Base-by-base conservation (phyloP, 2,797 vertebrate species). In the Carduelis carduelis region DNA sequence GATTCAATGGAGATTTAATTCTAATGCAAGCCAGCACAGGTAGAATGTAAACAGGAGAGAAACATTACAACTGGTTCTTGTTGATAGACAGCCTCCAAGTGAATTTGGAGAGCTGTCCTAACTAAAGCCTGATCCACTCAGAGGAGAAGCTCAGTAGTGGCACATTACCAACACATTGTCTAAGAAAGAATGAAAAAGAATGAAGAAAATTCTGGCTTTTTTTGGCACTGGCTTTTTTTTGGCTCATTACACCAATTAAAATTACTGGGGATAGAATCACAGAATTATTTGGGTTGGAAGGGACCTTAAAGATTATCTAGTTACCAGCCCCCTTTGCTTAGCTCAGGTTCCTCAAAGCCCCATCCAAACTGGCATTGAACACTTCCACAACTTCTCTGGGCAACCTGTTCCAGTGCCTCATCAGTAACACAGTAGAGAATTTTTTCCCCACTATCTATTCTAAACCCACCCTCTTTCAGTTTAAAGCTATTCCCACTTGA, bases 1-100 rank as follows among this genome's bases (percentile, higher is more conserved):
- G 63, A 93, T 89, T 97, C 91, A 92, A 18, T 46, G 44, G 80
- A 96, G 80, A 85, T 91, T 94, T 96, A 86, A 87, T 61, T 92
- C 59, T 91, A 87, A 70, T 64, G 43, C 97, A 97, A 93, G 95
- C 60, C 83, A 87, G 87, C 35, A 90, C 97, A 96, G 89, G 96
- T 97, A 96, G 76, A 83, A 90, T 43, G 80, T 87, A 95, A 95
- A 95, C 72, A 93, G 44, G 34, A 95, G 81, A 91, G 78, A 94
- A 96, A 77, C 50, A 80, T 86, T 83, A 92, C 80, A 95, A 84
- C 70, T 66, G 43, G 60, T 75, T 82, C 65, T 83, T 79, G 47
- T 47, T 93, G 83, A 94, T 39, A 96, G 76, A 50, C 53, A 74
- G 44, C 49, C 34, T 85, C 68, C 52, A 83, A 83, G 39, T 93